phyloP scores from a whole-genome alignment of 1,140 invertebrate genomes.

The Octopus sinensis region DNA sequence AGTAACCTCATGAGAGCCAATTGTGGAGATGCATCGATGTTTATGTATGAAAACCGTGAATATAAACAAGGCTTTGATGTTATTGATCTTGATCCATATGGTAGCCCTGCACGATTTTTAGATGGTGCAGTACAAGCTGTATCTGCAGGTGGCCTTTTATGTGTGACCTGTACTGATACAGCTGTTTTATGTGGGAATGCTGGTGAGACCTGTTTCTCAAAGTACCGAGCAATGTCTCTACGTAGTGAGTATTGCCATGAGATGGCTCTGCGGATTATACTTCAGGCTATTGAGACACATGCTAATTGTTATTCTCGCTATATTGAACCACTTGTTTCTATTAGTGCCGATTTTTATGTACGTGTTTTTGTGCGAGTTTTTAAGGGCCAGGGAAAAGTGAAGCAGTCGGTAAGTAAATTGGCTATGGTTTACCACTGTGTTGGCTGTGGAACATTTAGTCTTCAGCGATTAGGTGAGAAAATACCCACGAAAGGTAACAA shows the following conservation, averaged over 20 bases:
- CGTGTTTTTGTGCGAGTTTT: conserved; percentile 87
- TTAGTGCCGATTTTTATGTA: conserved; percentile 97
- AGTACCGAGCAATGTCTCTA: conserved; percentile 90
- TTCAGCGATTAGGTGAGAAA: conserved; percentile 74
- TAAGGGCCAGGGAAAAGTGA: conserved; percentile 77
- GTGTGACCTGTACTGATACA: conserved; percentile 97
- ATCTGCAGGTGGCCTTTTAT: conserved; percentile 63
- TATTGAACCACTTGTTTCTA: conserved; percentile 83
- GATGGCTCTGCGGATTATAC: conserved; percentile 87
- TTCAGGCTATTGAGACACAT: conserved; percentile 85
- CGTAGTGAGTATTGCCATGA: conserved; percentile 90
- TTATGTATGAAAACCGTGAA: conserved; percentile 66
- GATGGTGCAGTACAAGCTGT: conserved; percentile 79
- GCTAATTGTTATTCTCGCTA: conserved; percentile 91
- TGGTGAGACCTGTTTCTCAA: conserved; percentile 87
- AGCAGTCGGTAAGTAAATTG: conserved; percentile 73
- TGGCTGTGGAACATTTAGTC: conserved; percentile 75
- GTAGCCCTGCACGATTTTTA: conserved; percentile 88
- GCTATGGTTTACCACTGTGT: conserved; percentile 83
- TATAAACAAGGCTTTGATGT: conserved; percentile 76
- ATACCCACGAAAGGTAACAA: conserved; percentile 52
- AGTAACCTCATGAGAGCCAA: conserved; percentile 69
- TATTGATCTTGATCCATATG: conserved; percentile 96
- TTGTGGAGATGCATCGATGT: conserved; percentile 51
- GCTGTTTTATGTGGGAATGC: conserved; percentile 93